Conservation (phyloP, 2,888 invertebrate genomes). For the Cryptocheilus praepositus region DNA sequence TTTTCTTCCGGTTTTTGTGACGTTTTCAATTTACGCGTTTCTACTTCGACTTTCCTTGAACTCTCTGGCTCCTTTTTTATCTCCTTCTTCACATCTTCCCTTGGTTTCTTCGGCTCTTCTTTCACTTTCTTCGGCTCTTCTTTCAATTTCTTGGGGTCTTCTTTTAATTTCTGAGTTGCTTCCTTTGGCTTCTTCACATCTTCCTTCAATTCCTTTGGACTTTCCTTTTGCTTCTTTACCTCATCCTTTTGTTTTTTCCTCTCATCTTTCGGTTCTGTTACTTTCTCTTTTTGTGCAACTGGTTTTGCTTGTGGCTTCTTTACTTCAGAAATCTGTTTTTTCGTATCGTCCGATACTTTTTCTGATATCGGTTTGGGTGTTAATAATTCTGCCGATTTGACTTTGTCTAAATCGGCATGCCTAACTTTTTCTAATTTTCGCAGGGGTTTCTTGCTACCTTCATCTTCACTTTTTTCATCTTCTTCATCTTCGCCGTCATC, state of each 20-base stretch:
- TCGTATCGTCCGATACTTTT: conserved; percentile 27
- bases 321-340: conserved; percentile 11
- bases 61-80: neutral
- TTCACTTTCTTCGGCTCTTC: neutral
- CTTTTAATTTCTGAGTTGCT: conserved; percentile 17
- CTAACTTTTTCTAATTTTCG: conserved; percentile 65
- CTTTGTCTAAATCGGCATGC: conserved; percentile 62
- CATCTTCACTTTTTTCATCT: conserved; percentile 36
- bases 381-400: conserved; percentile 38
- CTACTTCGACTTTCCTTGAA: conserved; percentile 31
- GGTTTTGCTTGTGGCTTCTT: conserved; percentile 25
- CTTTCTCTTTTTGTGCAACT: conserved; percentile 26
- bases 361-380: conserved; percentile 22
- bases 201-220: conserved; percentile 39
- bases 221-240: conserved; percentile 20
- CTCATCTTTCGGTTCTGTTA: conserved; percentile 1
- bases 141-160: conserved; percentile 17
- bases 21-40: conserved; percentile 32
- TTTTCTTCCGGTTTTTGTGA: conserved; percentile 25
- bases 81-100: conserved; percentile 22
- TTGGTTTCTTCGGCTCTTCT: conserved; percentile 41
- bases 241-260: conserved; percentile 35
- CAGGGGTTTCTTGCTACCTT: conserved; percentile 37
- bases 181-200: conserved; percentile 17
- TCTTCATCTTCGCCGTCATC: conserved; percentile 29